phyloP scores from a whole-genome alignment of 2,888 invertebrate species.

The Campaea margaritaria region DNA sequence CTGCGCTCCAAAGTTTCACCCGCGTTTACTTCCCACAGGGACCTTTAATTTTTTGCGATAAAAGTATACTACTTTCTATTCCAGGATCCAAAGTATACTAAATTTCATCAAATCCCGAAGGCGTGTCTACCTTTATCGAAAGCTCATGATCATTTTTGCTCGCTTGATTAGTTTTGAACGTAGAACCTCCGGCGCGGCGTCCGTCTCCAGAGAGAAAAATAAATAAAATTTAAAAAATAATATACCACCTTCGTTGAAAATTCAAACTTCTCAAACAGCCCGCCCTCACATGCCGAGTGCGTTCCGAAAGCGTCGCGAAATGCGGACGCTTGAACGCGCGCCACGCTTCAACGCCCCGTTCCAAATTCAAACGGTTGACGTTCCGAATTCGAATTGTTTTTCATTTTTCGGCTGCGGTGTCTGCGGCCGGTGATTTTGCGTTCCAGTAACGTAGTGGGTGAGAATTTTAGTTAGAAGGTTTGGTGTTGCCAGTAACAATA shows the following conservation, averaged over 20 bases:
- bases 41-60: no score
- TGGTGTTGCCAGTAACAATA: constrained; percentile 17
- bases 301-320: constrained; percentile 52
- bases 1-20: no score
- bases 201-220: no score
- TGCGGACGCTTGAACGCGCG: constrained; percentile 57
- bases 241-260: constrained; percentile 34
- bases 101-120: no score
- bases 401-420: constrained; percentile 75
- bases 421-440: constrained; percentile 68
- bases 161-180: no score
- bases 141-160: no score
- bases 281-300: constrained; percentile 57
- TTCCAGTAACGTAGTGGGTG: constrained; percentile 47
- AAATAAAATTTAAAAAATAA: no score
- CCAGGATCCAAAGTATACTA: no score
- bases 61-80: no score
- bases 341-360: constrained; percentile 61
- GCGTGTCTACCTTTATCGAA: no score
- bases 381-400: constrained; percentile 81
- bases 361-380: constrained; percentile 80
- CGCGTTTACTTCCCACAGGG: no score
- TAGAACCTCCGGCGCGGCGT: no score
- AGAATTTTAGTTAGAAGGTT: constrained; percentile 17
- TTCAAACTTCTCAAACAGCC: constrained; percentile 38